Evolutionary conservation across 37 sponge, comb jelly and placozoan species (phyloP), one percentile per base, ranked within the genome.

Genomic region (Tethya wilhelma): DNA sequence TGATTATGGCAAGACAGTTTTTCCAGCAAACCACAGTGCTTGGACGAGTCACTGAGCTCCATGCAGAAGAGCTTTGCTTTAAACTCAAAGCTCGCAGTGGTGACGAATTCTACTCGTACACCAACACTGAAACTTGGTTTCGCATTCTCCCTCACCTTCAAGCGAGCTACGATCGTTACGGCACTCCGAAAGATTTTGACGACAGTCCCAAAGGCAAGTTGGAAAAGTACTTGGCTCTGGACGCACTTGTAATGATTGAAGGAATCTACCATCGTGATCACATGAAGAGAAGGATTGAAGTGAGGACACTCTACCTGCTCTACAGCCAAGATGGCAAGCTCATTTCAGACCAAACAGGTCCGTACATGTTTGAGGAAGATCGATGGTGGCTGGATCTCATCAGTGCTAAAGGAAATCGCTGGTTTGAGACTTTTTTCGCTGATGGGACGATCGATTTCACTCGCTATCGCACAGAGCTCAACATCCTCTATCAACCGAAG

Each of bases 161-260:
- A 26, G 73, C 31, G 22, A 71, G 73, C 46, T 71, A 71, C 46
- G 73, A 71, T 22, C 45, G 73, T 25, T 71, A 71, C 73, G 73
- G 73, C 17, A 31, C 53, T 8, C 46, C 46, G 22, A 49, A 41
- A 71, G 46, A 44, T 30, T 40, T 31, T 49, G 73, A 71, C 17
- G 28, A 23, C 23, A 31, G 31, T 6, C 43, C 46, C 30, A 23
- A 23, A 31, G 53, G 17, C 12, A 71, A 71, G 26, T 23, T 71
- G 8, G 43, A 34, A n/a, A 44, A 44, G 30, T 71, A 71, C 73
- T 5, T 71, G 5, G 46, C 73, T 26, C 26, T 71, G 49, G 73
- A 31, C 23, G 73, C 73, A 22, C 45, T 40, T 4, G 73, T 71
- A 31, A 26, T 71, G 46, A 20, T 71, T n/a, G 73, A 71, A 44